A percentile compares a stretch with the other conserved stretches of the same genome.
Evolutionary conservation across 2,113 vertebrate genomes (phyloP).

Genomic region (Odocoileus virginianus): DNA sequence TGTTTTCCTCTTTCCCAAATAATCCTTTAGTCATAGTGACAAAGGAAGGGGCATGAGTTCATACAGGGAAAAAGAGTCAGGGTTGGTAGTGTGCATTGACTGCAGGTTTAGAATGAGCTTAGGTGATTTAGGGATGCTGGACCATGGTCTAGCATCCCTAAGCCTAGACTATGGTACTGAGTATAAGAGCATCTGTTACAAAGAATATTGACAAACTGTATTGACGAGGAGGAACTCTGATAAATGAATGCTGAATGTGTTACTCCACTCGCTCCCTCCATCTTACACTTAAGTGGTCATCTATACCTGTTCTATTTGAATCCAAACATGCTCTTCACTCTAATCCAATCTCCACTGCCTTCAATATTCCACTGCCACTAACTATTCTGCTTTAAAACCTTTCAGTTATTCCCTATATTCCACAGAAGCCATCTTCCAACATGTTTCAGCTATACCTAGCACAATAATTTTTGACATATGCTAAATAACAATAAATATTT

Average conservation of each 20-base stretch:
- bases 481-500: neutral
- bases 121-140: neutral
- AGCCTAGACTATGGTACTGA: neutral
- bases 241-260: neutral
- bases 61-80: neutral
- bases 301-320: neutral
- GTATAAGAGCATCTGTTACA: neutral
- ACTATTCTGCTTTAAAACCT: neutral
- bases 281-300: neutral
- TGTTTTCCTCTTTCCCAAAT: neutral
- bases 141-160: neutral
- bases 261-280: neutral
- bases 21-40: neutral
- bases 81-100: neutral
- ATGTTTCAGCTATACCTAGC: neutral
- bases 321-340: neutral
- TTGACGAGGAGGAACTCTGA: neutral
- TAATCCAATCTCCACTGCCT: neutral
- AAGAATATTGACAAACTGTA: neutral
- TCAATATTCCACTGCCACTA: neutral
- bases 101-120: neutral
- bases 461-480: neutral
- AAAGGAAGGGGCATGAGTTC: neutral
- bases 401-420: neutral
- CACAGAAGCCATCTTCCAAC: neutral